Conservation (phyloP, 2,113 vertebrate species). For the Dicaeum eximium region DNA sequence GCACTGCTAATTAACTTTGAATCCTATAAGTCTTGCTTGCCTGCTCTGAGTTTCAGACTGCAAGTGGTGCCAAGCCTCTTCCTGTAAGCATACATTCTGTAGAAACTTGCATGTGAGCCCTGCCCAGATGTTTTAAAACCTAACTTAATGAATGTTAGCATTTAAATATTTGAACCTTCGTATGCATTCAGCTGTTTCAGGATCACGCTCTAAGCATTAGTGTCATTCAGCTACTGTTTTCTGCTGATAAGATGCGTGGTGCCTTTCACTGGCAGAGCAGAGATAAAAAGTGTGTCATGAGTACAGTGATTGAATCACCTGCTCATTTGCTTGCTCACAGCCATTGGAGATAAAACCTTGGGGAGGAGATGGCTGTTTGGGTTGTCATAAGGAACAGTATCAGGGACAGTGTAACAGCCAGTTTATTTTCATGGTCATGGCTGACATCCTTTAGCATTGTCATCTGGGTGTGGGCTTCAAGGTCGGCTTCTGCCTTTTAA, state of each 20-base stretch:
- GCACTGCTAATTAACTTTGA: not conserved
- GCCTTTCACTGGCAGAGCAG: not conserved
- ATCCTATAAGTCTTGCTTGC: not conserved
- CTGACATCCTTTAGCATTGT: not conserved
- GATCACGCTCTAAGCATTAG: not conserved
- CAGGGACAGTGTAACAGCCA: not conserved
- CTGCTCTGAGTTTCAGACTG: not conserved
- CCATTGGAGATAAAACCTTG: not conserved
- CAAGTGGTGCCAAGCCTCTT: not conserved
- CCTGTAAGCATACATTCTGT: not conserved
- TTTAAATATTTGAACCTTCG: not conserved
- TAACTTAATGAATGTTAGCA: not conserved
- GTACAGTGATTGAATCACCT: not conserved
- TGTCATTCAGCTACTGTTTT: not conserved
- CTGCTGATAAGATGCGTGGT: not conserved
- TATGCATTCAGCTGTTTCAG: not conserved
- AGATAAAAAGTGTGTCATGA: not conserved
- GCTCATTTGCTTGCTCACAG: not conserved
- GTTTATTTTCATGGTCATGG: not conserved
- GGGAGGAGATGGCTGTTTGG: not conserved
- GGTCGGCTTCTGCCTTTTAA: not conserved
- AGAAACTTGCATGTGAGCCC: conserved; percentile 1
- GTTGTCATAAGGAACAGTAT: not conserved
- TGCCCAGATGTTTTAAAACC: not conserved
- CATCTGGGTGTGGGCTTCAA: not conserved